Base-by-base conservation (phyloP, 2,797 vertebrate genomes). In the Myotis vivesi region DNA sequence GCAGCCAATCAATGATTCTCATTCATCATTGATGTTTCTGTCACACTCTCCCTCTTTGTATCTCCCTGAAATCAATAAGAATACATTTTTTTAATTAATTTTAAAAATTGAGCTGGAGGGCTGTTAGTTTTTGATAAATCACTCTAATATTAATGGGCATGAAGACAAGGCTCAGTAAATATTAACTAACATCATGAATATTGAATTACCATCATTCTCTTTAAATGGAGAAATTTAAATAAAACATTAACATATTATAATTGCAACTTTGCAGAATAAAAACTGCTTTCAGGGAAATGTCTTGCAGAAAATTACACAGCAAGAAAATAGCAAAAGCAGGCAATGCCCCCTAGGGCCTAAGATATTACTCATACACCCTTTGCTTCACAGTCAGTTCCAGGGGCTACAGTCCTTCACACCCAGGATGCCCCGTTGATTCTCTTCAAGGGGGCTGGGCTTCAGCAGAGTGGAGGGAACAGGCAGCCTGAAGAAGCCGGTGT, bases 221-320 rank as follows among this genome's bases (percentile, higher is more conserved):
- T 84, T 89, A 44, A 73, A 46, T n/a, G 22, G 73, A 79, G 36
- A 57, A 51, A 19, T 68, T 92, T 71, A 77, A 77, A 72, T 49
- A n/a, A 94, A 77, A 16, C 19, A 36, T 76, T 55, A 1, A 92
- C 28, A 10, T 20, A n/a, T 89, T 55, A 10, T 1, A 9, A 44
- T 71, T 38, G n/a, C 7, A 41, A 22, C 19, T 76, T 87, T 17
- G 59, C 22, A 72, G 30, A 89, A 10, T 30, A 41, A 16, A 9
- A 81, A 8, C 49, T 72, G 9, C 77, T 92, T 84, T 71, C 55
- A 77, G 57, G 79, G 44, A 49, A 20, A 3, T 23, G 22, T 49
- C 72, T 87, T 92, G 23, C 4, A 72, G 75, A 91, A 94, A n/a
- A 82, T 44, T 28, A 38, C 30, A 89, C 8, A 81, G 46, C 79